Percentiles rank a stretch among this genome's conserved stretches.
Evolutionary conservation across 2,113 vertebrate species (phyloP).

Genomic region (Solenodon paradoxus): DNA sequence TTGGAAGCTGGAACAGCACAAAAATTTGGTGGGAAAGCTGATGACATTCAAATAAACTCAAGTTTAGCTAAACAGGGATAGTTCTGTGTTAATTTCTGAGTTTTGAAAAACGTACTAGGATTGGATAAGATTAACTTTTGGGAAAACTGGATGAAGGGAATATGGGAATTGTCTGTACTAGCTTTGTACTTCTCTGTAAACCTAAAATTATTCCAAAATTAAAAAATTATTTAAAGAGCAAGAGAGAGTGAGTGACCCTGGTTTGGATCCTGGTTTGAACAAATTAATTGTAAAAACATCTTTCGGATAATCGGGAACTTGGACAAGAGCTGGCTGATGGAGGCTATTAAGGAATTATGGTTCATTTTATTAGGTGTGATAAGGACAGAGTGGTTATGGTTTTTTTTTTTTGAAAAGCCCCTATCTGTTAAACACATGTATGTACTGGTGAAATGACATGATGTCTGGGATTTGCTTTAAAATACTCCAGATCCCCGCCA

Average conservation of each 20-base stretch:
- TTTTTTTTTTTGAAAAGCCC: not conserved
- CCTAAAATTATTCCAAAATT: not conserved
- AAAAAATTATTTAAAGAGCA: not conserved
- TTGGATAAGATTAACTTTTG: not conserved
- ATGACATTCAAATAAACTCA: not conserved
- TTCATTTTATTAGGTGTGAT: conserved; percentile 20
- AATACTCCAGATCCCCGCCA: not conserved
- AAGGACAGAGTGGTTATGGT: not conserved
- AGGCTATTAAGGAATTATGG: not conserved
- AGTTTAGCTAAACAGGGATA: not conserved
- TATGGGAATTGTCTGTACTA: not conserved
- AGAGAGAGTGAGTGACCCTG: not conserved
- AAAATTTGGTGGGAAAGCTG: not conserved
- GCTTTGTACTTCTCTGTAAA: not conserved
- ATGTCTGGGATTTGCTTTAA: conserved; percentile 15
- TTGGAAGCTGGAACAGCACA: not conserved
- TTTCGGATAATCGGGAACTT: not conserved
- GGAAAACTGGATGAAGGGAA: not conserved
- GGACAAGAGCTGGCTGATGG: not conserved
- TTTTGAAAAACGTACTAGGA: not conserved
- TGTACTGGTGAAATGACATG: not conserved
- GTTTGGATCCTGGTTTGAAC: not conserved
- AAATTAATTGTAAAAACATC: not conserved
- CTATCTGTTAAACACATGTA: conserved; percentile 7
- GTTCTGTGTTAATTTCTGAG: not conserved